These are phyloP conservation scores for Urocynchramus pylzowi DNA, from an alignment of 2,113 vertebrate genomes.

Conservation along the genomic window DNA sequence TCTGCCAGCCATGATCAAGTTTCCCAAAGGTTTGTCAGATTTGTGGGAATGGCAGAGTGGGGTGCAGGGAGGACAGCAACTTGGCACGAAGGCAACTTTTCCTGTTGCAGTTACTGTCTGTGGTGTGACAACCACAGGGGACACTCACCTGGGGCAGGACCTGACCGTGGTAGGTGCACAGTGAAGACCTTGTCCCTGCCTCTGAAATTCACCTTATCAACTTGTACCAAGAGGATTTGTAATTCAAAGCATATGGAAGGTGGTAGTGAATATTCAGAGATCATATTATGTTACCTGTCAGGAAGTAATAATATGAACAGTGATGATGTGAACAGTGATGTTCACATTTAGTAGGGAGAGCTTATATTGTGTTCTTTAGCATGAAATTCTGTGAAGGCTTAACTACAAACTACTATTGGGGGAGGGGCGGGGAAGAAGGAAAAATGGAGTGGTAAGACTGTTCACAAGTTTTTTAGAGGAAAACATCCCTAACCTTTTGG, in stretches of 20 bases:
- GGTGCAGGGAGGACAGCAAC: background rate
- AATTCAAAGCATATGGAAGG: background rate
- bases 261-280: background rate
- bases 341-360: background rate
- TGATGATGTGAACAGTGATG: background rate
- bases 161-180: background rate
- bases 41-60: background rate
- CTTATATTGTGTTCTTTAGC: background rate
- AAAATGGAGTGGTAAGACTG: background rate
- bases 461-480: background rate
- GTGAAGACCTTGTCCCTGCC: background rate
- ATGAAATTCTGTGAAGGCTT: background rate
- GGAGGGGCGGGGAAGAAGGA: background rate
- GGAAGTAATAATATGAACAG: background rate
- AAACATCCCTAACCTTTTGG: background rate
- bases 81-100: background rate
- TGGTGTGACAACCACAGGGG: rapidly evolving
- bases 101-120: background rate
- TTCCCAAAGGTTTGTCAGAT: background rate
- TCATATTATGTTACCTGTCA: background rate
- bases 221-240: background rate
- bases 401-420: background rate
- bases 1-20: background rate
- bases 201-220: background rate
- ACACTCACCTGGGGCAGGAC: background rate